Percentiles rank a stretch among this genome's conserved stretches.
Conservation (phyloP, 2,888 invertebrate genomes). For the Andrena haemorrhoa region DNA sequence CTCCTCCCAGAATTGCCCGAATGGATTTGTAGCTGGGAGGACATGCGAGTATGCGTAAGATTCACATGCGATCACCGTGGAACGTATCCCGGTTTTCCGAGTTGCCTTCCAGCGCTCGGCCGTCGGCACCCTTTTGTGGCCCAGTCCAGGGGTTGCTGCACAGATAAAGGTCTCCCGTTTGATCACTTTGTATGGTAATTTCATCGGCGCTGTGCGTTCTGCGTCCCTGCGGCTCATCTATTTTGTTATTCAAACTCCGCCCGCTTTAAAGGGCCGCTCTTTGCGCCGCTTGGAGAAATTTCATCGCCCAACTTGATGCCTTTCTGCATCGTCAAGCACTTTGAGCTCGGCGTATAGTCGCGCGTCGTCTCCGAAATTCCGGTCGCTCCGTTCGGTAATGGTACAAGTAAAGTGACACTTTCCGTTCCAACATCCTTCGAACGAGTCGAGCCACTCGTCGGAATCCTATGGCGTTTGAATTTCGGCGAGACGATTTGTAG, state of each 20-base stretch:
- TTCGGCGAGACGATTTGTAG: slow-evolving; percentile 19
- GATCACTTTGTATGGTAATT: slow-evolving; percentile 78
- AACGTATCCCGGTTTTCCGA: slow-evolving; percentile 30
- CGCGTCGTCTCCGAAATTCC: slow-evolving; percentile 3
- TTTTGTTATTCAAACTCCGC: slow-evolving; percentile 61
- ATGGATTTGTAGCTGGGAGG: slow-evolving; percentile 16
- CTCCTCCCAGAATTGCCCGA: slow-evolving; percentile 25
- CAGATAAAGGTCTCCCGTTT: slow-evolving; percentile 50
- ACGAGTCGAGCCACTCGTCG: too few relatives aligned
- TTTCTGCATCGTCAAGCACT: slow-evolving; percentile 16
- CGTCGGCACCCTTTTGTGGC: slow-evolving; percentile 13
- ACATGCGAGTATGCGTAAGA: slow-evolving; percentile 1
- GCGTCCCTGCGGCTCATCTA: slow-evolving; percentile 54
- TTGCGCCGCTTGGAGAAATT: slow-evolving; percentile 5
- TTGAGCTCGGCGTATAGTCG: background rate
- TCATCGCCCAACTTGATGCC: slow-evolving; percentile 22
- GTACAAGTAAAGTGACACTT: background rate
- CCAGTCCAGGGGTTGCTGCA: slow-evolving; percentile 13
- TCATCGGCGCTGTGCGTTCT: slow-evolving; percentile 66
- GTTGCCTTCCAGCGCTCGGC: slow-evolving; percentile 3
- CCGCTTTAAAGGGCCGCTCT: slow-evolving; percentile 23
- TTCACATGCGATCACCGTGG: slow-evolving; percentile 32
- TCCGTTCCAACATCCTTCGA: background rate
- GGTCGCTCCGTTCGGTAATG: background rate
- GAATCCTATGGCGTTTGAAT: background rate